Percentiles rank a stretch among this genome's conserved stretches.
Conservation (phyloP, 2,113 vertebrate genomes). For the Uria aalge region DNA sequence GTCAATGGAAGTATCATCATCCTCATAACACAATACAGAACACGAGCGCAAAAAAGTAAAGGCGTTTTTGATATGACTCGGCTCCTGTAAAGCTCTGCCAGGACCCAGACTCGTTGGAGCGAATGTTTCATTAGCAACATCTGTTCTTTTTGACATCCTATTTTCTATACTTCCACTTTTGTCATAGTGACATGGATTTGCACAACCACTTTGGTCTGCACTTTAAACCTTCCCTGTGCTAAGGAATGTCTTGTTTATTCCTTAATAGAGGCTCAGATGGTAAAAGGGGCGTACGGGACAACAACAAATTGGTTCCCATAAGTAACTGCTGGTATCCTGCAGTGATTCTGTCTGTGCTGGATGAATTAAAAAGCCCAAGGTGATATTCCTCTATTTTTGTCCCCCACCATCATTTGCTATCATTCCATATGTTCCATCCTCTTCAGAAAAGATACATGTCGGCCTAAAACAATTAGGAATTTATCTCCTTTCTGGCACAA, state of each 20-base stretch:
- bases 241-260: neutral
- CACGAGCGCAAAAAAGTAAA: neutral
- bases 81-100: neutral
- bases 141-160: conserved; percentile 1
- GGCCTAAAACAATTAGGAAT: neutral
- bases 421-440: neutral
- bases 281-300: neutral
- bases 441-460: neutral
- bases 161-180: neutral
- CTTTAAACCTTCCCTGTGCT: neutral
- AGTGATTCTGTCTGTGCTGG: neutral
- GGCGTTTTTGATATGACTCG: neutral
- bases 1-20: neutral
- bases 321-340: neutral
- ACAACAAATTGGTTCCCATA: conserved; percentile 7
- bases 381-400: neutral
- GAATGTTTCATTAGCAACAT: conserved; percentile 11
- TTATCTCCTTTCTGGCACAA: neutral
- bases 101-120: neutral
- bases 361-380: neutral
- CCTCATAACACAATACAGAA: neutral
- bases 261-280: neutral
- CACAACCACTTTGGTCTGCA: neutral
- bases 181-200: neutral
- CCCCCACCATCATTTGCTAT: neutral